A percentile compares a stretch with the other conserved stretches of the same genome.
These are phyloP conservation scores for Drosophila asahinai DNA, from an alignment of 1,140 invertebrate genomes.

Conservation along the genomic window DNA sequence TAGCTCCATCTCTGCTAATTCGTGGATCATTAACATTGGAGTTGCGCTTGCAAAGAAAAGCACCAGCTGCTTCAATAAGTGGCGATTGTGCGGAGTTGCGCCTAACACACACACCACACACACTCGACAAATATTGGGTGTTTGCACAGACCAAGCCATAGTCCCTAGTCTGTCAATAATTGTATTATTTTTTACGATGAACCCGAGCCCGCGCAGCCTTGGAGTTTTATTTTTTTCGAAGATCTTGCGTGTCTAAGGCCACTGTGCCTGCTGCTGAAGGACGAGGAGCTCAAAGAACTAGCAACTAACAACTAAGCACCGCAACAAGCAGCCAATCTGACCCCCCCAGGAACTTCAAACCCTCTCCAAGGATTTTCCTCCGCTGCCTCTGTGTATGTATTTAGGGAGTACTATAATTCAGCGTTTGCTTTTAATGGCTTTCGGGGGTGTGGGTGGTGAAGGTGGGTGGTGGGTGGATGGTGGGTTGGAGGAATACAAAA, in stretches of 20 bases:
- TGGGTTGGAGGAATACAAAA: conserved; percentile 25
- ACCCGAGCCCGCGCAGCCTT: conserved; percentile 25
- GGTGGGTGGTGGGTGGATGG: conserved; percentile 21
- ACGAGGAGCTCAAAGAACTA: background rate
- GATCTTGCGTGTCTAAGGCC: background rate
- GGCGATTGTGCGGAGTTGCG: conserved; percentile 39
- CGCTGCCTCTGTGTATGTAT: conserved; percentile 15
- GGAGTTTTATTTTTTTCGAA: background rate
- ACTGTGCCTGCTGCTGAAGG: conserved; percentile 17
- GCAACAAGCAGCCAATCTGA: conserved; percentile 33
- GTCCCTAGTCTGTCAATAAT: conserved; percentile 35
- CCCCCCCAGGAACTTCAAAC: background rate
- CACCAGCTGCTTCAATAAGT: conserved; percentile 40
- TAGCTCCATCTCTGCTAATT: conserved; percentile 3
- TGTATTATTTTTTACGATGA: conserved; percentile 51
- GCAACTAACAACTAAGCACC: conserved; percentile 48
- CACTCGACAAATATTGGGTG: conserved; percentile 60
- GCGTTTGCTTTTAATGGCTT: conserved; percentile 65
- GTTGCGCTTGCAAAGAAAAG: conserved; percentile 40
- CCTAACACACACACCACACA: background rate
- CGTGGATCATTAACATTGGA: conserved; percentile 39
- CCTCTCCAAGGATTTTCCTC: conserved; percentile 9
- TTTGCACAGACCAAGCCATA: conserved; percentile 36
- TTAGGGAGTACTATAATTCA: conserved; percentile 55
- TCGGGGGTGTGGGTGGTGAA: conserved; percentile 1